Conservation (phyloP, 2,113 vertebrate species). For the Actenoides hombroni region DNA sequence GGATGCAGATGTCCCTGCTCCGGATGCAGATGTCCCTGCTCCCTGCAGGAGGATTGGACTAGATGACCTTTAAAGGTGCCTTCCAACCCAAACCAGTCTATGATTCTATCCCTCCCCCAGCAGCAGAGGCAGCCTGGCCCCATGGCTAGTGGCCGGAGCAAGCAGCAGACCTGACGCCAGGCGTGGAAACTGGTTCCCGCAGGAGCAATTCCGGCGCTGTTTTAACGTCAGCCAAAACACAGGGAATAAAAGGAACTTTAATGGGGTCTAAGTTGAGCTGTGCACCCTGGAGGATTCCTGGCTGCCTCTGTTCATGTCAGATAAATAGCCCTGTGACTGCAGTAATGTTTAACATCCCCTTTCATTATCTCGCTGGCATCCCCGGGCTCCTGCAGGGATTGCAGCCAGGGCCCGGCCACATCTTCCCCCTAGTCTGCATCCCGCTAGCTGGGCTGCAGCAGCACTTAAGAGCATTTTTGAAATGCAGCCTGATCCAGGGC, state of each 20-base stretch:
- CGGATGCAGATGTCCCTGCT: neutral
- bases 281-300: constrained; percentile 45
- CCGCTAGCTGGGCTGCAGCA: neutral
- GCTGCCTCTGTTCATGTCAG: constrained; percentile 49
- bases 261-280: constrained; percentile 34
- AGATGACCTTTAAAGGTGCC: neutral
- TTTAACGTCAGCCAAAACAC: neutral
- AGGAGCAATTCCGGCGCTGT: neutral
- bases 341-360: constrained; percentile 61
- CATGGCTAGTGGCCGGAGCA: neutral
- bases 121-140: neutral
- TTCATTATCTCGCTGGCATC: constrained; percentile 68
- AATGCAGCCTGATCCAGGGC: neutral
- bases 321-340: constrained; percentile 58
- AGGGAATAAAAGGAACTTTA: constrained; percentile 44
- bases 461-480: neutral
- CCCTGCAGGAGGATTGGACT: neutral
- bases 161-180: neutral
- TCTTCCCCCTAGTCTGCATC: neutral
- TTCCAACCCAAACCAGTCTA: neutral
- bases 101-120: neutral
- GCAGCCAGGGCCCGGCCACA: constrained; percentile 14
- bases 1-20: neutral
- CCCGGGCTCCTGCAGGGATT: constrained; percentile 40
- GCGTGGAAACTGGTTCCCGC: neutral